Base-by-base conservation (phyloP, 2,888 invertebrate genomes). In the Mythimna lalbum region DNA sequence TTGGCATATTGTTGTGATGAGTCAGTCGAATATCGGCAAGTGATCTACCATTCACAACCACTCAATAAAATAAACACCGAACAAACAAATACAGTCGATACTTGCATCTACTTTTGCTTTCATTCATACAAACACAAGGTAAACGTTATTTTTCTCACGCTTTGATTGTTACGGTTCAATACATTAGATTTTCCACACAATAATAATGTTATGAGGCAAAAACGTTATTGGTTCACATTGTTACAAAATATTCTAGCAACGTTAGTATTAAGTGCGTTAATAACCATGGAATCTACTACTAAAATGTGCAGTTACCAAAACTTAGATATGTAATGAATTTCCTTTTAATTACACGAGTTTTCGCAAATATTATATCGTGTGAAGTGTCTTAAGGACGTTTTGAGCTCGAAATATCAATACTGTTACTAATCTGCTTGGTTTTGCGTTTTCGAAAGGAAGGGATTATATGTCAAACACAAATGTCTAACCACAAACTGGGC, bases 1-100 rank as follows among this genome's bases (percentile, higher is more conserved):
- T 85, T 79, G 90, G 88, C 78, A 14, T 10, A 76, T 72, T 88
- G 81, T 88, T 89, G 69, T 90, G 88, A 87, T 88, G 88, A 88
- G 56, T 89, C 86, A 84, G 79, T 63, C 57, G 72, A 81, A 80
- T 78, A 69, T 81, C 9, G 64, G 70, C 73, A 81, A 66, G 56
- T 76, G 76, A 85, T 86, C 81, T 66, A 12, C 61, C 73, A 81
- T 82, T 69, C 63, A 73, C 64, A 69, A 57, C 64, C 66, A 53
- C 39, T 82, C 74, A 73, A 81, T 82, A 49, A 63, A 70, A 67
- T 39, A 73, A 68, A 65, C 76, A 59, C 52, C 59, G 61, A 63
- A 69, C 23, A 60, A 57, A 74, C 21, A 67, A 74, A 78, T 77
- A 64, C 60, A 19, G 47, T 61, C 67, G 33, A 73, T 72, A 78